phyloP scores from a whole-genome alignment of 2,113 vertebrate species.

The Poeciliopsis prolifica region DNA sequence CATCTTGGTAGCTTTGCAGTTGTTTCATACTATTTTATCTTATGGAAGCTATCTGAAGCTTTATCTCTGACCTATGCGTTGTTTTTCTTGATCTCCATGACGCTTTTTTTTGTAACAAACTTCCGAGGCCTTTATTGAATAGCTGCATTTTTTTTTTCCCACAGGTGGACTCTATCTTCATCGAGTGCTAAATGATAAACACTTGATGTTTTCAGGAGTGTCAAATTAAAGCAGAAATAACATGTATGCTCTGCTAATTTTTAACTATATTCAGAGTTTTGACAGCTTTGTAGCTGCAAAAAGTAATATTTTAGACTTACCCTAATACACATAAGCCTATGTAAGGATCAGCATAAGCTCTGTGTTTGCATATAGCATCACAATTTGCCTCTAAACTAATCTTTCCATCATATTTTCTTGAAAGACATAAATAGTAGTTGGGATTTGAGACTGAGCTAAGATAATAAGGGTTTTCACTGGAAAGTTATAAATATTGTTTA shows the following conservation, averaged over 20 bases:
- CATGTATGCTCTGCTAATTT: not conserved
- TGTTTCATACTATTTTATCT: not conserved
- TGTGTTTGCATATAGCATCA: not conserved
- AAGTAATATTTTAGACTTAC: not conserved
- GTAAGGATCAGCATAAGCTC: not conserved
- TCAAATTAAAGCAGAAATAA: not conserved
- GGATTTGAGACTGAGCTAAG: not conserved
- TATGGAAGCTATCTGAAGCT: not conserved
- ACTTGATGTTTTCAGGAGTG: not conserved
- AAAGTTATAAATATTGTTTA: not conserved
- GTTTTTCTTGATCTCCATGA: too few relatives aligned
- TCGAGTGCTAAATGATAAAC: not conserved
- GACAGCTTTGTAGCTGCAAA: not conserved
- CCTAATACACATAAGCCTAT: not conserved
- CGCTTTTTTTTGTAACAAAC: too few relatives aligned
- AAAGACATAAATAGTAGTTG: not conserved
- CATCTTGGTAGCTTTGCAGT: not conserved
- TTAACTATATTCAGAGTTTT: not conserved
- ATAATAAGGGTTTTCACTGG: not conserved
- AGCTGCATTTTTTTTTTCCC: not conserved
- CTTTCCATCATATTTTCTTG: not conserved
- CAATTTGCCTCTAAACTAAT: not conserved
- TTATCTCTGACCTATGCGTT: not conserved
- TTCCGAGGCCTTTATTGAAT: not conserved
- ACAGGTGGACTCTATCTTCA: not conserved